Conservation (phyloP, 1,140 invertebrate species). For the Thereuonema tuberculata region DNA sequence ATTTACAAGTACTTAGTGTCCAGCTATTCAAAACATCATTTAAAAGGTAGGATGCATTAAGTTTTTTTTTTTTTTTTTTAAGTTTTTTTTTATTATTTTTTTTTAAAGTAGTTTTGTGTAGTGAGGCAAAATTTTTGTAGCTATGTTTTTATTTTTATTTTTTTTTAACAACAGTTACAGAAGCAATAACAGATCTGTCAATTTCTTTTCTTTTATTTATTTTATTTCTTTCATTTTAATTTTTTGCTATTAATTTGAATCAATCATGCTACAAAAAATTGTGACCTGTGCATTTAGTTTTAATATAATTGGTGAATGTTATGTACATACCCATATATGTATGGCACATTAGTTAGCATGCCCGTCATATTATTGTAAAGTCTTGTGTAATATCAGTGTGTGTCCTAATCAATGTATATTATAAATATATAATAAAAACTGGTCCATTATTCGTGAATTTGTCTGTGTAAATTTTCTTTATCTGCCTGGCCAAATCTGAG, state of each 20-base stretch:
- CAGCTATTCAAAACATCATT: background rate
- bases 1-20: background rate
- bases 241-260: too few relatives aligned
- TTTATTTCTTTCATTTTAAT: too few relatives aligned
- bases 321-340: background rate
- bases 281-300: background rate
- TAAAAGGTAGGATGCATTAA: too few relatives aligned
- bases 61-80: too few relatives aligned
- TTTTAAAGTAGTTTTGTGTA: too few relatives aligned
- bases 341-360: conserved; percentile 3
- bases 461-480: background rate
- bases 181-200: background rate
- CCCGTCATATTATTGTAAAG: background rate
- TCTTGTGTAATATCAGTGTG: conserved; percentile 1
- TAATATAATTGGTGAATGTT: background rate
- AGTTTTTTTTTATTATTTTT: too few relatives aligned
- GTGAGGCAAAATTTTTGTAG: background rate
- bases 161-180: too few relatives aligned
- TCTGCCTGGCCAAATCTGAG: too few relatives aligned
- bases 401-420: conserved; percentile 4
- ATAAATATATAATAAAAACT: conserved; percentile 1
- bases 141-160: background rate
- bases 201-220: too few relatives aligned
- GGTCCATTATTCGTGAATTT: background rate
- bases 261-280: background rate